Base-by-base conservation (phyloP, 2,888 invertebrate genomes). In the Malthinus flaveolus region DNA sequence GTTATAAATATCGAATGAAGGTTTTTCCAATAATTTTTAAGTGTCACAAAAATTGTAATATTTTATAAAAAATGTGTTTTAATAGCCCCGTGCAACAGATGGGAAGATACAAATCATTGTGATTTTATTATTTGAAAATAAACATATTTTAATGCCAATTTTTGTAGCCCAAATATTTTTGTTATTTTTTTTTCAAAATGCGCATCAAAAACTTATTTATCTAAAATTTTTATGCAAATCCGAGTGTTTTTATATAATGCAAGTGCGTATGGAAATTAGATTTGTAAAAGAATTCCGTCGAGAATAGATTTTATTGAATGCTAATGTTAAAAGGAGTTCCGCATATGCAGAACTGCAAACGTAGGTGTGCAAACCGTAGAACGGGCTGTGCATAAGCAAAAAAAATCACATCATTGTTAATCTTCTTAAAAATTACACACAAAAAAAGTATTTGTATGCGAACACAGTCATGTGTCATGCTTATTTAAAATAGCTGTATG, bases 241-340 rank as follows among this genome's bases (percentile, higher is more conserved):
- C 3, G 5, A 23, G 23, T 23, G 23, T 2, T 23, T 23, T 23
- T 23, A 23, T 23, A 23, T 23, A 23, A 23, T 42, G 34, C 31
- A 50, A 52, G 53, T 47, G 53, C 59, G 52, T 58, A 53, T 55
- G 59, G 52, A 52, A 59, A 62, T 57, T 46, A 32, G 31, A 39
- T 13, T 23, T 15, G 32, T 47, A 53, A 59, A 60, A 63, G 52
- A 56, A 55, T 56, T 65, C 67, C 63, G 52, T 56, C 63, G 57
- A 65, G 67, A 68, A 68, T 68, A 69, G 69, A 66, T 71, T 71
- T 72, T 71, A 72, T 73, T 71, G 72, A 73, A 74, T 74, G 72
- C 71, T 73, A 74, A 74, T 74, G 57, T 45, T 9, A 59, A 58
- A 61, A 67, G 70, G 73, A 69, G 73, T 73, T 73, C 72, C 72